Percentiles rank a stretch among this genome's conserved stretches.
Evolutionary conservation across 2,113 vertebrate species (phyloP).

Genomic region (Noturus placidus): DNA sequence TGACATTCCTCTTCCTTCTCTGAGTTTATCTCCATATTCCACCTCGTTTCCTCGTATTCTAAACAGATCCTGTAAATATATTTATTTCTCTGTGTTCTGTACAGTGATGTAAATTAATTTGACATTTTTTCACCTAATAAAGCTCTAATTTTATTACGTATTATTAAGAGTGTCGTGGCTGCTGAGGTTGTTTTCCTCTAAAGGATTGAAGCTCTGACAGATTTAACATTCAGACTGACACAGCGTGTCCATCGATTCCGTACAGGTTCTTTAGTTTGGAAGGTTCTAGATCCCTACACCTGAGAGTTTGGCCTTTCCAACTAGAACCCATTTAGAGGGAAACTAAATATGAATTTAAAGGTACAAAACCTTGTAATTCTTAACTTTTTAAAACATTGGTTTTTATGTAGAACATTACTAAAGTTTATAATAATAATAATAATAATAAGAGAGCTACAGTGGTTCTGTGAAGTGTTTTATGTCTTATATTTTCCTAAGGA

Average conservation of each 20-base stretch:
- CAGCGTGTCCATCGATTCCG: not conserved
- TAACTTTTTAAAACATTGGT: no score
- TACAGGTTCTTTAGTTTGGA: not conserved
- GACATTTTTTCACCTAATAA: constrained; percentile 48
- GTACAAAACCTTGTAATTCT: no score
- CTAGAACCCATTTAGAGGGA: not conserved
- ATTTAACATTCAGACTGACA: not conserved
- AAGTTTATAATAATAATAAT: no score
- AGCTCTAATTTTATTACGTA: constrained; percentile 53
- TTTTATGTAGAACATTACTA: no score
- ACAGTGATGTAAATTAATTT: constrained; percentile 53
- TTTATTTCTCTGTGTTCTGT: constrained; percentile 48
- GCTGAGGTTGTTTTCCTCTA: not conserved
- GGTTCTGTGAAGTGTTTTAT: no score
- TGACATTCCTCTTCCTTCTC: constrained; percentile 19
- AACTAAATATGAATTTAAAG: no score
- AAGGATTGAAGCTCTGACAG: not conserved
- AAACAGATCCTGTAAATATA: constrained; percentile 52
- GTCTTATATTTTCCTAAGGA: not conserved
- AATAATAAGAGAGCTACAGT: no score
- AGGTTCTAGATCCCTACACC: not conserved
- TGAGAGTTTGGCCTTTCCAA: not conserved
- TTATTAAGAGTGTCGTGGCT: not conserved
- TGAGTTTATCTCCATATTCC: not conserved
- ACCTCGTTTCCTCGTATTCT: constrained; percentile 5